Conservation (phyloP, 1,140 invertebrate genomes). For the Asobara japonica region DNA sequence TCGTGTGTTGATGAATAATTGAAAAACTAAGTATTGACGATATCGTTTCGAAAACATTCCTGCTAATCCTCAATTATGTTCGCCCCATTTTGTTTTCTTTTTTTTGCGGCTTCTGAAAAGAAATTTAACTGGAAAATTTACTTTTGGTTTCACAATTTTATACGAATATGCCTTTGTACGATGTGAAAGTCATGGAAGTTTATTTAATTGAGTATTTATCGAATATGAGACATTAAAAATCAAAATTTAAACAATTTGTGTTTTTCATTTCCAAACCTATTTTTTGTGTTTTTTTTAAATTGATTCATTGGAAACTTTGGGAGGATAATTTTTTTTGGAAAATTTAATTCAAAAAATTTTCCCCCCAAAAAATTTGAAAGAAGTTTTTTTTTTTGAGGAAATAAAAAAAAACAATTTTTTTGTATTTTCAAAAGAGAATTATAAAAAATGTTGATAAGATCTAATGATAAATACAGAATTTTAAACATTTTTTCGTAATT, state of each 20-base stretch:
- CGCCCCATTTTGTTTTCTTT: slow-evolving; percentile 5
- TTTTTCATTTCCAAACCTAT: background rate
- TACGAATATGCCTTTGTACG: background rate
- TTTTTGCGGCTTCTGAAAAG: background rate
- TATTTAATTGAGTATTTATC: slow-evolving; percentile 18
- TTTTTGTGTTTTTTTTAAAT: background rate
- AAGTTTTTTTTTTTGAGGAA: no score
- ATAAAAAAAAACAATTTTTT: no score
- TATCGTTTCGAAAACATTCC: background rate
- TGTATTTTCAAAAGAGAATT: no score
- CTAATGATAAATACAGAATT: no score
- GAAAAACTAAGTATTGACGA: background rate
- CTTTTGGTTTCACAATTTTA: background rate
- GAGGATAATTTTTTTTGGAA: background rate
- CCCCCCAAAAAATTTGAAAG: no score
- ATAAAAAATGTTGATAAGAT: no score
- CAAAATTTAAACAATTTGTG: background rate
- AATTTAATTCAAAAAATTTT: no score
- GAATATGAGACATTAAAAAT: background rate
- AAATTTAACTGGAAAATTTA: background rate
- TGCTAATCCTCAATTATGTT: background rate
- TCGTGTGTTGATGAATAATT: background rate
- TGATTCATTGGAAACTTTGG: background rate
- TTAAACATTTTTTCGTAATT: no score
- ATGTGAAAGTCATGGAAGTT: slow-evolving; percentile 24